Percentiles rank a stretch among this genome's conserved stretches.
Evolutionary conservation across 2,888 invertebrate species (phyloP).

Genomic region (Ochropleura plecta): DNA sequence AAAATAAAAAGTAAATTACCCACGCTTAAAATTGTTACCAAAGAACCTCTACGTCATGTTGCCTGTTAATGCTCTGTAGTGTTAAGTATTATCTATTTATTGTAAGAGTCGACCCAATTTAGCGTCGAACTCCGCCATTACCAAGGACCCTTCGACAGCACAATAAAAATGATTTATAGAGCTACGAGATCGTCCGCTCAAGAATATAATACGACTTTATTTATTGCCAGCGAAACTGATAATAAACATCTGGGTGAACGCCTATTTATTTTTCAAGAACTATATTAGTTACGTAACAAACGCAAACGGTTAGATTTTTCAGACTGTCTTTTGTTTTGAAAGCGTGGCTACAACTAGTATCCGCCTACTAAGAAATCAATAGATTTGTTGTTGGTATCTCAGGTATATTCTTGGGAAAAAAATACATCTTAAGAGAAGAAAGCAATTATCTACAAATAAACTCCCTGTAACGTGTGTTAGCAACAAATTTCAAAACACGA

Average conservation of each 20-base stretch:
- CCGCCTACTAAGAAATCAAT: background rate
- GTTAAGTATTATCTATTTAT: slow-evolving; percentile 78
- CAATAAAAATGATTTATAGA: slow-evolving; percentile 89
- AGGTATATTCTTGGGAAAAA: background rate
- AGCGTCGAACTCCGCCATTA: slow-evolving; percentile 81
- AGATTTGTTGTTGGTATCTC: background rate
- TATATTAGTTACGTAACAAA: slow-evolving; percentile 26
- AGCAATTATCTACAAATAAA: background rate
- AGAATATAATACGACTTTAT: slow-evolving; percentile 88
- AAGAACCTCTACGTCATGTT: slow-evolving; percentile 59
- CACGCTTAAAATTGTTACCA: background rate
- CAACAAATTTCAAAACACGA: background rate
- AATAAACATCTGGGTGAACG: slow-evolving; percentile 81
- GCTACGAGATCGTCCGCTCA: slow-evolving; percentile 83
- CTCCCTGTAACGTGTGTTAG: background rate
- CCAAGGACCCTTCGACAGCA: slow-evolving; percentile 85
- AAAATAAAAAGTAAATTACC: no score
- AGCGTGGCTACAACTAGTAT: background rate
- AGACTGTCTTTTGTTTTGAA: slow-evolving; percentile 20
- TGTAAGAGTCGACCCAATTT: slow-evolving; percentile 84
- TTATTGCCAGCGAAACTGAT: slow-evolving; percentile 84
- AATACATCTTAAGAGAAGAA: background rate
- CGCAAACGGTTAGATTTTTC: slow-evolving; percentile 30
- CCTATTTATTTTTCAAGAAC: slow-evolving; percentile 72
- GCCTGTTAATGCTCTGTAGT: slow-evolving; percentile 64